phyloP scores from a whole-genome alignment of 2,888 invertebrate species.

The Mimas tiliae region DNA sequence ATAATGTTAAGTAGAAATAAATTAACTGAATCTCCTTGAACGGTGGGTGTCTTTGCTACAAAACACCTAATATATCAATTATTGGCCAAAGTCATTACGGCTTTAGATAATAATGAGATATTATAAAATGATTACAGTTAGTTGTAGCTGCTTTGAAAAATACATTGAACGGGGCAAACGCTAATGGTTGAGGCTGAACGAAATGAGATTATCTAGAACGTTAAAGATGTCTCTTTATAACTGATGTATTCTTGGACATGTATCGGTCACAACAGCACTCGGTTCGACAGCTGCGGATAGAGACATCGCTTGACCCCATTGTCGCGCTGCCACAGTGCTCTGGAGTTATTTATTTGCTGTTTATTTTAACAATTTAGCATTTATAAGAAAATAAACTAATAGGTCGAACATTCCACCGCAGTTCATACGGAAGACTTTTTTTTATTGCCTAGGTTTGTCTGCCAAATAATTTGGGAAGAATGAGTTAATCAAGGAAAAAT shows the following conservation, averaged over 20 bases:
- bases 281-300: constrained; percentile 74
- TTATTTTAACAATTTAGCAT: not conserved
- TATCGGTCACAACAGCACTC: constrained; percentile 59
- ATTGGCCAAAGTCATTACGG: too few relatives aligned
- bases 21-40: not conserved
- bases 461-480: constrained; percentile 7
- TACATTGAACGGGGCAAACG: not conserved
- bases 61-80: too few relatives aligned
- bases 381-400: not conserved
- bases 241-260: constrained; percentile 72
- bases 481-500: not conserved
- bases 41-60: not conserved
- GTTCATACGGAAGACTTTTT: not conserved
- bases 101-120: not conserved
- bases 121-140: not conserved
- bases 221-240: constrained; percentile 64
- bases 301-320: constrained; percentile 64
- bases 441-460: constrained; percentile 14
- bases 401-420: not conserved
- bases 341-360: constrained; percentile 32
- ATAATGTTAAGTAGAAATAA: not conserved
- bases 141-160: not conserved
- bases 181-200: constrained; percentile 56
- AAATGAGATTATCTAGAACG: constrained; percentile 58
- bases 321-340: constrained; percentile 42